Percentiles rank a stretch among this genome's conserved stretches.
Conservation (phyloP, 2,797 vertebrate genomes). For the Yasuhikotakia modesta region DNA sequence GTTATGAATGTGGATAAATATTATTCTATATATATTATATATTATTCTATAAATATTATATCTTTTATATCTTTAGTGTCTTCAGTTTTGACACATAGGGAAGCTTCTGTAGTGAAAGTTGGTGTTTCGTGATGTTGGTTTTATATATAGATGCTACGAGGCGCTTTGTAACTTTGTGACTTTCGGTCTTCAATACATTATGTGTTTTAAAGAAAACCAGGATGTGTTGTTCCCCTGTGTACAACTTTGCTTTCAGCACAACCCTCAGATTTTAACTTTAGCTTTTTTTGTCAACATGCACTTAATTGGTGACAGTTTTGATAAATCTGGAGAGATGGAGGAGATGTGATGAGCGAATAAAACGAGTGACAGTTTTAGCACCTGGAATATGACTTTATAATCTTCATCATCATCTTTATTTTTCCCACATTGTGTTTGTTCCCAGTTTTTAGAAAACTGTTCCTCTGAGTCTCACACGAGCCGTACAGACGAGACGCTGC, state of each 20-base stretch:
- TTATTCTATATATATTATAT: too few relatives aligned
- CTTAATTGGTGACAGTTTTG: constrained; percentile 8
- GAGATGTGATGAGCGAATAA: neutral
- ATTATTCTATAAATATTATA: too few relatives aligned
- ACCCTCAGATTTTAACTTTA: neutral
- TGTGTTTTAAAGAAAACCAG: neutral
- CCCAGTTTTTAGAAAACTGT: constrained; percentile 1
- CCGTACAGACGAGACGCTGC: neutral
- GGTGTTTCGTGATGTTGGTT: too few relatives aligned
- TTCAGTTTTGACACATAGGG: too few relatives aligned
- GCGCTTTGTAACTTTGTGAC: neutral
- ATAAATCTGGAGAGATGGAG: neutral
- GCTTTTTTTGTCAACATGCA: constrained; percentile 12
- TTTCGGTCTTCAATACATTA: neutral
- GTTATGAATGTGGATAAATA: too few relatives aligned
- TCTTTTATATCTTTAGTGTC: too few relatives aligned
- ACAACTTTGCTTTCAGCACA: neutral
- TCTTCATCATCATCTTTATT: neutral
- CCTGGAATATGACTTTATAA: constrained; percentile 5
- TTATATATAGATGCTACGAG: too few relatives aligned
- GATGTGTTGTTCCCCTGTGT: neutral
- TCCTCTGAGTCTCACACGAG: neutral
- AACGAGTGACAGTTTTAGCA: neutral
- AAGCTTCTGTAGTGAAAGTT: too few relatives aligned
- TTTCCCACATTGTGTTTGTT: constrained; percentile 11